Percentiles rank a stretch among this genome's conserved stretches.
Evolutionary conservation across 2,888 invertebrate species (phyloP).

Genomic region (Ectemnius continuus): DNA sequence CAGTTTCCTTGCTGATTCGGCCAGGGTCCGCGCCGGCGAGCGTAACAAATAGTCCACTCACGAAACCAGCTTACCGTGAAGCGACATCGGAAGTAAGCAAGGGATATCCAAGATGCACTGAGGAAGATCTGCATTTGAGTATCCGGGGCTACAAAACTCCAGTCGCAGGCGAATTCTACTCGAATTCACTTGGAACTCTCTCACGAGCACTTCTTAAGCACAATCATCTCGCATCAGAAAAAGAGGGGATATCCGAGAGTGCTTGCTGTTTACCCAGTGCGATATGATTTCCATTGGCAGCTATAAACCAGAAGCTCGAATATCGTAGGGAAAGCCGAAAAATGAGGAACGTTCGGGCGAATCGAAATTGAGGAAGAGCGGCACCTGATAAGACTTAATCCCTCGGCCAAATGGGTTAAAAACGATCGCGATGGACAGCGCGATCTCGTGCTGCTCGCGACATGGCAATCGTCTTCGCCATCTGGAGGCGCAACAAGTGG

Average conservation of each 20-base stretch:
- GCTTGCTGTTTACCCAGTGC: background rate
- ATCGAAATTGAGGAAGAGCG: conserved; percentile 17
- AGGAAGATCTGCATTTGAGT: conserved; percentile 15
- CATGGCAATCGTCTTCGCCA: conserved; percentile 62
- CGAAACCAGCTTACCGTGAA: conserved; percentile 50
- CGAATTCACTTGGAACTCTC: background rate
- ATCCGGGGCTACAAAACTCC: background rate
- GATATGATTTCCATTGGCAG: conserved; percentile 22
- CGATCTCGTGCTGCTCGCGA: conserved; percentile 57
- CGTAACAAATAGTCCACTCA: conserved; percentile 58
- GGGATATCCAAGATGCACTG: conserved; percentile 27
- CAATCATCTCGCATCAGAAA: background rate
- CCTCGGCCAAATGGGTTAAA: conserved; percentile 65
- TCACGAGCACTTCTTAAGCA: too few relatives aligned
- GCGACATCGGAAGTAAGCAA: conserved; percentile 49
- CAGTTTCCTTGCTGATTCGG: conserved; percentile 44
- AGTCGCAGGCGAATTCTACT: conserved; percentile 11
- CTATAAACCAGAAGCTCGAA: background rate
- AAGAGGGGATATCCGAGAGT: too few relatives aligned
- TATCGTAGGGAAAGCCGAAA: background rate
- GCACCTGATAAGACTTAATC: conserved; percentile 6
- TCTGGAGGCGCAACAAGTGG: conserved; percentile 65
- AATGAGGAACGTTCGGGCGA: conserved; percentile 29
- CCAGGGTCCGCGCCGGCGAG: conserved; percentile 32
- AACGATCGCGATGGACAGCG: conserved; percentile 51